phyloP scores from a whole-genome alignment of 1,140 invertebrate genomes.

The Cotesia vestalis region DNA sequence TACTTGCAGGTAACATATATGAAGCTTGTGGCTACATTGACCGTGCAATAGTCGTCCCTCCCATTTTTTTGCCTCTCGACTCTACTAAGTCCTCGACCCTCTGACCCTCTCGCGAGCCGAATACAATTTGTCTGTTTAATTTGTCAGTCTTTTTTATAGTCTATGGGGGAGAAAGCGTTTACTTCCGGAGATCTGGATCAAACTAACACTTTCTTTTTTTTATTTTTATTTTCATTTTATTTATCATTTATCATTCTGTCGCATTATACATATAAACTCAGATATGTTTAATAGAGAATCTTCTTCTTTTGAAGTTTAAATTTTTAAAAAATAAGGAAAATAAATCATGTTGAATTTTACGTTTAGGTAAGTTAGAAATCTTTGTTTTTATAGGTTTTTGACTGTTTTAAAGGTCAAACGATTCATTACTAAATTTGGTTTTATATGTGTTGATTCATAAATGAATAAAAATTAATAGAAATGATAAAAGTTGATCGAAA shows the following conservation, averaged over 20 bases:
- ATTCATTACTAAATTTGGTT: too few species aligned
- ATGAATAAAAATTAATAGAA: too few species aligned
- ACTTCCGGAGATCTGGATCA: constrained; percentile 35
- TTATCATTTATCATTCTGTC: background rate
- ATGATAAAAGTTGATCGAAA: too few species aligned
- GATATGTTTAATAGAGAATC: too few species aligned
- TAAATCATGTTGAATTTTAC: too few species aligned
- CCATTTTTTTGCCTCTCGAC: background rate
- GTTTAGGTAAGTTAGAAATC: too few species aligned
- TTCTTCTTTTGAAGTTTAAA: too few species aligned
- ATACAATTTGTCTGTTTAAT: constrained; percentile 1
- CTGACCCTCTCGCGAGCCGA: constrained; percentile 29
- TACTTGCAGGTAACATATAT: constrained; percentile 2
- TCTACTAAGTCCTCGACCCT: constrained; percentile 34
- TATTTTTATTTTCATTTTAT: constrained; percentile 15
- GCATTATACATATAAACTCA: background rate
- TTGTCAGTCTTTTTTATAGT: background rate
- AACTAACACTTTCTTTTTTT: constrained; percentile 32
- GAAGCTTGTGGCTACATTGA: constrained; percentile 31
- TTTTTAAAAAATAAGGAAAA: too few species aligned
- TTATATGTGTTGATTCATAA: too few species aligned
- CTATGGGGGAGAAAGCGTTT: constrained; percentile 28
- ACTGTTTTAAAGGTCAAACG: too few species aligned
- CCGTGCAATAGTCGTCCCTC: constrained; percentile 34
- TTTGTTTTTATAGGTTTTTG: constrained; percentile 5